phyloP scores from a whole-genome alignment of 2,797 vertebrate species.

The Cyprinella venusta region DNA sequence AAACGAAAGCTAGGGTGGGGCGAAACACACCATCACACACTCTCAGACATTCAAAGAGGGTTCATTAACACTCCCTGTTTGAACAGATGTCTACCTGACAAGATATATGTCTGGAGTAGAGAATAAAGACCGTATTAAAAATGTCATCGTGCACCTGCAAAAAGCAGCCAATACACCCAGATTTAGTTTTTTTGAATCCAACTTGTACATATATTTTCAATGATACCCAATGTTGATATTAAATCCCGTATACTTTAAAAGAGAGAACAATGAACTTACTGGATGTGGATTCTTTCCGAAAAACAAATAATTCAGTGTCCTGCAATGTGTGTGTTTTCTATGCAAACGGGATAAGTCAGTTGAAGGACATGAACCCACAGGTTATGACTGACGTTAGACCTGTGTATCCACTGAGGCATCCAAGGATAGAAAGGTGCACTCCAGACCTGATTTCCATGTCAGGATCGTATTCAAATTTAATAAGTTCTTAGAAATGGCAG shows the following conservation, averaged over 20 bases:
- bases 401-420: slow-evolving; percentile 53
- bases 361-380: slow-evolving; percentile 26
- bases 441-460: slow-evolving; percentile 63
- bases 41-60: slow-evolving; percentile 58
- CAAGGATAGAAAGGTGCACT: slow-evolving; percentile 55
- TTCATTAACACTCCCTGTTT: slow-evolving; percentile 77
- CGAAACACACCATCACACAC: slow-evolving; percentile 56
- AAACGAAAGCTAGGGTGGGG: slow-evolving; percentile 58
- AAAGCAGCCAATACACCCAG: slow-evolving; percentile 40
- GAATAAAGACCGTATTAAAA: slow-evolving; percentile 61
- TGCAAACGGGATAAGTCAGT: not conserved
- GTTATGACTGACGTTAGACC: slow-evolving; percentile 40
- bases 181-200: slow-evolving; percentile 54
- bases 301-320: slow-evolving; percentile 10
- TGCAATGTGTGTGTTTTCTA: not conserved
- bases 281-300: slow-evolving; percentile 8
- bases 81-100: slow-evolving; percentile 76
- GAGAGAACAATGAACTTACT: not conserved
- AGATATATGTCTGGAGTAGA: slow-evolving; percentile 57
- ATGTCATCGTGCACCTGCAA: slow-evolving; percentile 59
- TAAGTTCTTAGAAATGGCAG: slow-evolving; percentile 55
- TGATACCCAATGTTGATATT: not conserved
- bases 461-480: slow-evolving; percentile 61
- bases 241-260: slow-evolving; percentile 10
- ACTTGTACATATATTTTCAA: slow-evolving; percentile 40